Conservation (phyloP, 30 jellyfish, hydroid and myxozoan species). For the Morbakka virulenta region DNA sequence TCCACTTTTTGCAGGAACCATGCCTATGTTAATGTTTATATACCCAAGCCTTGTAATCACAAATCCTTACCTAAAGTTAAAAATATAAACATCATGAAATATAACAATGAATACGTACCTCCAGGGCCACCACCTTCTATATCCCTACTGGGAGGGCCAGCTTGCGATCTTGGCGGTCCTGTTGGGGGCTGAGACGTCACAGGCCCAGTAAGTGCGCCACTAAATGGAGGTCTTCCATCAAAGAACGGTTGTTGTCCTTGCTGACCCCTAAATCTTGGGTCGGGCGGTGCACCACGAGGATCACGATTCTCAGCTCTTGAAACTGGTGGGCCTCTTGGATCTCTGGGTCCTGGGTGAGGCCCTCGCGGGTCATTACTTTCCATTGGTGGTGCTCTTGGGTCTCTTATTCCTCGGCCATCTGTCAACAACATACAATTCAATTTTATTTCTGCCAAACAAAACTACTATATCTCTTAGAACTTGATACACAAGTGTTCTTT, state of each 20-base stretch:
- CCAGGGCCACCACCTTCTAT: neutral
- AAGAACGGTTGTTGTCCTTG: constrained; percentile 35
- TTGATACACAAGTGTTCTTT: too few species aligned
- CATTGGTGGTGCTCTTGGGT: neutral
- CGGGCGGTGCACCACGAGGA: constrained; percentile 34
- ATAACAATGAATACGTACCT: neutral
- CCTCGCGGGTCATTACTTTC: neutral
- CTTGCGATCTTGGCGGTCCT: neutral
- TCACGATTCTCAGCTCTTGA: neutral
- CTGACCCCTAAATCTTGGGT: constrained; percentile 39
- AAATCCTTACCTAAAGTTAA: too few species aligned
- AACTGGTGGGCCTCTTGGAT: neutral
- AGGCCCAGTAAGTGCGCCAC: neutral
- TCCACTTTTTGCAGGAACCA: too few species aligned
- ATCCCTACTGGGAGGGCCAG: neutral
- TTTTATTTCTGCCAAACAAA: too few species aligned
- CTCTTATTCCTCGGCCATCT: neutral
- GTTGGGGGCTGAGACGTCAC: too few species aligned
- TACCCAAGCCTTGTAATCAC: too few species aligned
- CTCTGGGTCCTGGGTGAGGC: neutral
- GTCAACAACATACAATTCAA: neutral
- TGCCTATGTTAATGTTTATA: too few species aligned
- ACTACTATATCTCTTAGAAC: too few species aligned
- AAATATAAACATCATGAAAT: too few species aligned
- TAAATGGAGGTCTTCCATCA: constrained; percentile 27